Base-by-base conservation (phyloP, 2,113 vertebrate genomes). In the Poeciliopsis occidentalis region DNA sequence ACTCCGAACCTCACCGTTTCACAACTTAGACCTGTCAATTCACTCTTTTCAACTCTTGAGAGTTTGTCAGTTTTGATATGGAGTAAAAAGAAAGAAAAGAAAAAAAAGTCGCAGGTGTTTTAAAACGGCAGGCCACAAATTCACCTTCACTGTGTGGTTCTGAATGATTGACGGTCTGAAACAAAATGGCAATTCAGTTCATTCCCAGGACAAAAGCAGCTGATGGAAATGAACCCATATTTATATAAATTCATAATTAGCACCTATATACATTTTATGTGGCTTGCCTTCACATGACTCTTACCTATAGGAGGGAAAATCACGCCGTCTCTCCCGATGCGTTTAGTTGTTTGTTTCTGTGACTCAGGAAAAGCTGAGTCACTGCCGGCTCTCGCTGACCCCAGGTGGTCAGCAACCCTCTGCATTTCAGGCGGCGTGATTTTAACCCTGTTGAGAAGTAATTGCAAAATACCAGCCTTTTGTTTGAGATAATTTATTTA, bases 311-410 rank as follows among this genome's bases (percentile, higher is more conserved):
- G 64, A 12, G 37, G 60, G 64, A 76, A 71, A 76, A 72, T 63
- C 63, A 61, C 31, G 81, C 80, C 60, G 34, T 78, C 51, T 37
- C 41, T 32, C 6, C 19, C 89, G 79, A 91, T 82, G 83, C 76
- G 67, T 85, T 75, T 73, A 67, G 73, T 82, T 88, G 87, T 91
- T 91, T 89, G 29, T 84, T 22, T 85, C 71, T 77, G 66, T 81
- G 73, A 80, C 61, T 54, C 60, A 63, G 82, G 74, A 91, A 91
- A 78, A 64, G 66, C 79, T 93, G 88, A 90, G 80, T 92, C 92
- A 92, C 77, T 67, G 74, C 67, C 47, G 47, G 51, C 63, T 60
- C 64, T 70, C 69, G 6, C 60, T 74, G 72, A 75, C 62, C 67
- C 19, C 61, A 54, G 79, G 79, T 64, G 60, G 47, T 60, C 67